phyloP scores from a whole-genome alignment of 1,140 invertebrate species.

The Zaprionus ornatus region DNA sequence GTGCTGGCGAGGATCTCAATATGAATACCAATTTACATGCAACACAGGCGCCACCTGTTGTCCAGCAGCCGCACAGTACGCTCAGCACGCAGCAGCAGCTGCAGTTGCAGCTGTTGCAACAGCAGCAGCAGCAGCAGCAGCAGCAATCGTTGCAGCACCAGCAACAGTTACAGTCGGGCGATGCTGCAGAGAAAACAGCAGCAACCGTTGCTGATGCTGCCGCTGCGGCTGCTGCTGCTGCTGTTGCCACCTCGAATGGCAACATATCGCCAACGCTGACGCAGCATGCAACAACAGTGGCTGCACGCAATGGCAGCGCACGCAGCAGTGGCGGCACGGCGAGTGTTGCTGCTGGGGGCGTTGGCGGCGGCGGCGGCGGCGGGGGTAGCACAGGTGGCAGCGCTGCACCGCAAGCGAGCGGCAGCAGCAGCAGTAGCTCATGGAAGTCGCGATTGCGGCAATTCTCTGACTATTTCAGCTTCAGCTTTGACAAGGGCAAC shows the following conservation, averaged over 20 bases:
- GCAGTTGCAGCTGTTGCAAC: conserved; percentile 17
- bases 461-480: conserved; percentile 81
- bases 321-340: conserved; percentile 22
- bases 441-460: conserved; percentile 80
- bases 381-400: not conserved
- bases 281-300: conserved; percentile 12
- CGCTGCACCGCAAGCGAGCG: conserved; percentile 8
- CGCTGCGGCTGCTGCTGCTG: not conserved
- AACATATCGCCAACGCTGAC: conserved; percentile 60
- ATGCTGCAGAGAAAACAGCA: conserved; percentile 13
- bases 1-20: conserved; percentile 63
- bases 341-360: conserved; percentile 1
- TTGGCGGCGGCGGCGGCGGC: not conserved
- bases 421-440: conserved; percentile 39
- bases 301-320: conserved; percentile 60
- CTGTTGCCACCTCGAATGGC: conserved; percentile 54
- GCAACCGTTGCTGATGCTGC: not conserved
- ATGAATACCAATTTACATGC: conserved; percentile 54
- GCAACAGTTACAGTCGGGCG: conserved; percentile 26
- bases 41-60: conserved; percentile 5
- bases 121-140: conserved; percentile 42
- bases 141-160: not conserved
- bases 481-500: conserved; percentile 79
- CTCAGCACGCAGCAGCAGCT: conserved; percentile 6
- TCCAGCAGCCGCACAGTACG: conserved; percentile 26